phyloP scores from a whole-genome alignment of 2,888 invertebrate species.

The Campoletis raptor region DNA sequence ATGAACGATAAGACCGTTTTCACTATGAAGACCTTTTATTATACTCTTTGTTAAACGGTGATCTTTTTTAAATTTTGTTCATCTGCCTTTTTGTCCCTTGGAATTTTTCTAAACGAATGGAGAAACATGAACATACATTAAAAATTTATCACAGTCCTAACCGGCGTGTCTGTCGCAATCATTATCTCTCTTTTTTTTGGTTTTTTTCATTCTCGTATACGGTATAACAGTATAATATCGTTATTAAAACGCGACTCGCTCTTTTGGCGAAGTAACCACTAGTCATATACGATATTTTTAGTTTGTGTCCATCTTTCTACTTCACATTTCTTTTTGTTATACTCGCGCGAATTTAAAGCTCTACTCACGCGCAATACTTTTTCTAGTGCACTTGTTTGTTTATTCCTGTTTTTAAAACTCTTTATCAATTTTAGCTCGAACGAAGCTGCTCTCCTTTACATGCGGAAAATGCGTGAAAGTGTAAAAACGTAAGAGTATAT shows the following conservation, averaged over 20 bases:
- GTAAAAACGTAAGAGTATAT: conserved; percentile 42
- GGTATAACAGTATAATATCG: conserved; percentile 52
- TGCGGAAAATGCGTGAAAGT: conserved; percentile 54
- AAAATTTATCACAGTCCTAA: conserved; percentile 75
- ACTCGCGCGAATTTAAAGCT: conserved; percentile 61
- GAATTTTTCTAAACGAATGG: conserved; percentile 61
- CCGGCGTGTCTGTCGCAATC: conserved; percentile 67
- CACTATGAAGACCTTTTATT: conserved; percentile 3
- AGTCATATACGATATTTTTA: conserved; percentile 41
- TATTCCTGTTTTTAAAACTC: conserved; percentile 29
- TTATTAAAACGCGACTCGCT: conserved; percentile 54
- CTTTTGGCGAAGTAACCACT: conserved; percentile 57
- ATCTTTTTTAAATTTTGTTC: conserved; percentile 17
- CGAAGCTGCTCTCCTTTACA: conserved; percentile 50
- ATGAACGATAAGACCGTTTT: conserved; percentile 16
- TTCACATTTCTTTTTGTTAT: conserved; percentile 36
- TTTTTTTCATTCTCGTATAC: conserved; percentile 62
- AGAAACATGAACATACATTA: conserved; percentile 66
- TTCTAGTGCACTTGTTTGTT: conserved; percentile 42
- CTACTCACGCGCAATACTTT: conserved; percentile 57
- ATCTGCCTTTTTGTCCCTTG: conserved; percentile 23
- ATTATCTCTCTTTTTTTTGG: conserved; percentile 32
- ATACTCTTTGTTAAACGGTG: background rate
- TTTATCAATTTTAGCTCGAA: conserved; percentile 24
- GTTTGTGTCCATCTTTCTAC: conserved; percentile 20